phyloP scores from a whole-genome alignment of 2,113 vertebrate genomes.

The Gnathonemus echidnorhynchus region DNA sequence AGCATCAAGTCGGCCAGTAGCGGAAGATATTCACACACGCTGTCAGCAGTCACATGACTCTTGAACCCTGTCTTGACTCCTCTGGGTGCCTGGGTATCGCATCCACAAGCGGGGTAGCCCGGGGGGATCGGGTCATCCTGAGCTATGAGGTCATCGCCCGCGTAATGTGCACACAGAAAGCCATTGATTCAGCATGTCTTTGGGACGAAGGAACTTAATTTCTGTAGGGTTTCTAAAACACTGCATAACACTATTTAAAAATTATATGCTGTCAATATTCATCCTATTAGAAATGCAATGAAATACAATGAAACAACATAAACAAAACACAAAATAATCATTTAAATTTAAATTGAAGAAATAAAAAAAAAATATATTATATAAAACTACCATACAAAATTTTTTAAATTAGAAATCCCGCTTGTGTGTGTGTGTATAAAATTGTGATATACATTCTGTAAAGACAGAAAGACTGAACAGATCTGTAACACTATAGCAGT shows the following conservation, averaged over 20 bases:
- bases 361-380: too few relatives aligned
- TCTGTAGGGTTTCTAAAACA: neutral
- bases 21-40: neutral
- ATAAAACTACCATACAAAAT: too few relatives aligned
- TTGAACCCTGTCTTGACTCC: neutral
- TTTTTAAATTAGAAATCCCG: neutral
- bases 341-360: neutral
- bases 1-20: neutral
- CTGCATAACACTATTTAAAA: neutral
- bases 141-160: slow-evolving; percentile 4
- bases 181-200: neutral
- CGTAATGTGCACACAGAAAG: neutral
- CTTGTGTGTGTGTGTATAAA: neutral
- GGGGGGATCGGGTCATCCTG: neutral
- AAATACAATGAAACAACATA: neutral
- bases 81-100: neutral
- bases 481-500: neutral
- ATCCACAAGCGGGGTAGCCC: neutral
- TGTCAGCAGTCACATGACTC: neutral
- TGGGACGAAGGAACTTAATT: neutral
- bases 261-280: neutral
- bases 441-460: neutral
- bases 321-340: neutral
- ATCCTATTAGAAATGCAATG: neutral
- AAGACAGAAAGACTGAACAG: too few relatives aligned